These are phyloP conservation scores for Apodemia hepburni DNA, from an alignment of 2,888 invertebrate genomes.

Conservation along the genomic window DNA sequence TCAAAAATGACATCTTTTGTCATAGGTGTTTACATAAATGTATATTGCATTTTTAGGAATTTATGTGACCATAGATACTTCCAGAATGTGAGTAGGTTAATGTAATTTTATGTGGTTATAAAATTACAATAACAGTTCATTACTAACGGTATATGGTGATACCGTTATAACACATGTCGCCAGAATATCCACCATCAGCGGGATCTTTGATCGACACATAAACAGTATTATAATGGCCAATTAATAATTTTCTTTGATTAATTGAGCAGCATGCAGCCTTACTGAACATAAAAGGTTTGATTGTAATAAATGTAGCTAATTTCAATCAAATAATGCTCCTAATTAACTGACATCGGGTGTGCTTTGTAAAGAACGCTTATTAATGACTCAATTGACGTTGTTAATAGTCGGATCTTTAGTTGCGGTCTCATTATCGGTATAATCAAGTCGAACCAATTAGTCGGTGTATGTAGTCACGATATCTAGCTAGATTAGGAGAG, in stretches of 20 bases:
- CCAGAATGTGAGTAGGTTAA: too few species aligned
- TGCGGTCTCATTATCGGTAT: constrained; percentile 42
- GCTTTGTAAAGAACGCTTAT: constrained; percentile 68
- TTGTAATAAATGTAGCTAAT: constrained; percentile 73
- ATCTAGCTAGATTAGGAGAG: constrained; percentile 7
- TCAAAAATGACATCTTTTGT: too few species aligned
- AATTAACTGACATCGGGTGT: constrained; percentile 67
- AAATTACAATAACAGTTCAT: not conserved
- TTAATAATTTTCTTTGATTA: constrained; percentile 63
- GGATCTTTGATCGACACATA: constrained; percentile 5
- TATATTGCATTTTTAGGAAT: too few species aligned
- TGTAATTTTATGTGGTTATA: not conserved
- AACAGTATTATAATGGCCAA: constrained; percentile 32
- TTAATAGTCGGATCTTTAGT: constrained; percentile 54
- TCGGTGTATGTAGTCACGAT: constrained; percentile 14
- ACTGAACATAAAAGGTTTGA: constrained; percentile 64
- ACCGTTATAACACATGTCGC: not conserved
- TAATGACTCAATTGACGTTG: constrained; percentile 74
- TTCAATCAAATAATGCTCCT: constrained; percentile 76
- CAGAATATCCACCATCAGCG: not conserved
- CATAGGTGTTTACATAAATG: too few species aligned
- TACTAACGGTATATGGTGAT: not conserved
- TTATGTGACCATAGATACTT: too few species aligned
- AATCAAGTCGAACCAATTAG: constrained; percentile 45
- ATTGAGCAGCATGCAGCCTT: constrained; percentile 46